phyloP scores from a whole-genome alignment of 2,113 vertebrate species.

The Sebastes schlegelii region DNA sequence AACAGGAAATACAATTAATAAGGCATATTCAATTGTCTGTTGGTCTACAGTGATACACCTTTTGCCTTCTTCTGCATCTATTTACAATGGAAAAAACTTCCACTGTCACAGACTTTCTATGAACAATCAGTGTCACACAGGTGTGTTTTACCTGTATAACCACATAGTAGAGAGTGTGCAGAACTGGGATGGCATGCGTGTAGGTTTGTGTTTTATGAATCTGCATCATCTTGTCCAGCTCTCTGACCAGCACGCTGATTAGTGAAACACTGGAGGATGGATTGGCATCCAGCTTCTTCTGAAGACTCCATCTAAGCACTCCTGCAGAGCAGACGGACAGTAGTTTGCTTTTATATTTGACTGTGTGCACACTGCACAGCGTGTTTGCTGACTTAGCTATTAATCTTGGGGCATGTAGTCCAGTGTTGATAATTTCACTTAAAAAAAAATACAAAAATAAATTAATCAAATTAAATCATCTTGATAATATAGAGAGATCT shows the following conservation, averaged over 20 bases:
- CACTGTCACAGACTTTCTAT: not conserved
- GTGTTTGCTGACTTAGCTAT: not conserved
- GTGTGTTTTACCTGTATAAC: conserved; percentile 87
- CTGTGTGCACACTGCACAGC: not conserved
- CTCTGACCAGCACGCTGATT: conserved; percentile 85
- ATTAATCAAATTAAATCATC: not conserved
- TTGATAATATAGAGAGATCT: not conserved
- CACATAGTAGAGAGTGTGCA: conserved; percentile 89
- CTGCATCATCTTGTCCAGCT: conserved; percentile 86
- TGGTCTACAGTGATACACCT: not conserved
- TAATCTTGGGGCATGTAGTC: not conserved
- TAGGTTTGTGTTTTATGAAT: conserved; percentile 70
- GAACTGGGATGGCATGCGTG: conserved; percentile 86
- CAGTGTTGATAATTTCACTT: not conserved
- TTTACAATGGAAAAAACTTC: not conserved
- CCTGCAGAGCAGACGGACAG: conserved; percentile 72
- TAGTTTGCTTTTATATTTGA: not conserved
- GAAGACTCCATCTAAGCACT: conserved; percentile 89
- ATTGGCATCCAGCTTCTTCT: conserved; percentile 87
- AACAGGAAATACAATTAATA: not conserved
- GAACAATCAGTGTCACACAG: not conserved
- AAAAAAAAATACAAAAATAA: too few species aligned
- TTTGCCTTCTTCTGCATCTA: not conserved
- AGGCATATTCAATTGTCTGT: not conserved
- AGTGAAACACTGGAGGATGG: conserved; percentile 79